These are phyloP conservation scores for Hermaeophaga mercurialis DNA, from an alignment of 2,888 invertebrate genomes.

Conservation along the genomic window DNA sequence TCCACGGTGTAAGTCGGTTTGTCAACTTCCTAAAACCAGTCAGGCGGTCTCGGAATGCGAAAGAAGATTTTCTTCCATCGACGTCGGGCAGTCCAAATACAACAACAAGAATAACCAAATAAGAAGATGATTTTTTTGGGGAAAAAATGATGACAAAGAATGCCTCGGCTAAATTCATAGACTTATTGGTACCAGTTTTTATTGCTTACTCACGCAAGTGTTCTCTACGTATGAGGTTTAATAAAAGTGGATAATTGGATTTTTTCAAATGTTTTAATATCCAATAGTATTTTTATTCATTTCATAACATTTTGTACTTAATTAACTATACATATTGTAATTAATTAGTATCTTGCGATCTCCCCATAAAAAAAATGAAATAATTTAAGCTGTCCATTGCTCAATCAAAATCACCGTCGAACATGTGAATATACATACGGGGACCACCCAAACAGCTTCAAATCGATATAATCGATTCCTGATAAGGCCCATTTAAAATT, in stretches of 20 bases:
- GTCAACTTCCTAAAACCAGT: constrained; percentile 14
- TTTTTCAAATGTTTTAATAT: too few relatives aligned
- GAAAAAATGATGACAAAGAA: constrained; percentile 8
- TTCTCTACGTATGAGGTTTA: too few relatives aligned
- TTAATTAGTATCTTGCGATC: too few relatives aligned
- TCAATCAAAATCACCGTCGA: constrained; percentile 2
- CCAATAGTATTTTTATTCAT: too few relatives aligned
- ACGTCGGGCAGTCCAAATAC: constrained; percentile 15
- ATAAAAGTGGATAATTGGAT: too few relatives aligned
- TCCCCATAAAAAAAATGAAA: not conserved
- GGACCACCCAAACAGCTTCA: constrained; percentile 18
- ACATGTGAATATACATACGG: constrained; percentile 7
- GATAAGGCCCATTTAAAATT: constrained; percentile 34
- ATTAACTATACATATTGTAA: too few relatives aligned
- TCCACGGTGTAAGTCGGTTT: constrained; percentile 9
- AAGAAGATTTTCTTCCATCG: constrained; percentile 5
- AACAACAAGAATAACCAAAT: constrained; percentile 22
- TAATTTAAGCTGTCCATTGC: constrained; percentile 5
- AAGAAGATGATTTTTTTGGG: constrained; percentile 13
- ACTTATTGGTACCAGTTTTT: constrained; percentile 4
- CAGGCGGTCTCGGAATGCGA: constrained; percentile 14
- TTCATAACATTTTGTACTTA: too few relatives aligned
- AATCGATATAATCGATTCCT: constrained; percentile 11
- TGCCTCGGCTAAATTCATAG: constrained; percentile 15
- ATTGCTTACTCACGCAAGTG: not conserved